A percentile compares a stretch with the other conserved stretches of the same genome.
Evolutionary conservation across 1,140 invertebrate species (phyloP).

Genomic region (Gonatopus flavifemur): DNA sequence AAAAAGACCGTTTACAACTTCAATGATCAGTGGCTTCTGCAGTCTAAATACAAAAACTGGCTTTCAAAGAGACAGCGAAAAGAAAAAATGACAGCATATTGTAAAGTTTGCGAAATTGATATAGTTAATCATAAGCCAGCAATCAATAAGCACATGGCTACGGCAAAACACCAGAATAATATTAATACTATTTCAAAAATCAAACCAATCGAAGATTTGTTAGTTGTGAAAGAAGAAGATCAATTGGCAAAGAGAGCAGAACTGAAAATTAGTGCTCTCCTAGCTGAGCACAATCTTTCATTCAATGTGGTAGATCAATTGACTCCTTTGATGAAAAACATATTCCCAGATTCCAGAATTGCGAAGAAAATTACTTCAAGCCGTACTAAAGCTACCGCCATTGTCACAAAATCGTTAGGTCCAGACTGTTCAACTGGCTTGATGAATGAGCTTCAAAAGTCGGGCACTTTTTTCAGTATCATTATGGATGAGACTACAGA

Average conservation of each 20-base stretch:
- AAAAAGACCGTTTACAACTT: too few relatives aligned
- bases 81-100: too few relatives aligned
- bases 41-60: too few relatives aligned
- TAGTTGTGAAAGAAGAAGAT: too few relatives aligned
- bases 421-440: constrained; percentile 12
- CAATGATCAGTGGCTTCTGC: too few relatives aligned
- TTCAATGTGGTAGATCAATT: constrained; percentile 7
- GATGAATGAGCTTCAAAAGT: constrained; percentile 16
- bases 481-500: constrained; percentile 34
- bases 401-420: constrained; percentile 31
- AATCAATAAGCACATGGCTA: too few relatives aligned
- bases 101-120: too few relatives aligned
- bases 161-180: too few relatives aligned
- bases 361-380: constrained; percentile 10
- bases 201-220: too few relatives aligned
- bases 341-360: constrained; percentile 21
- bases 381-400: constrained; percentile 13
- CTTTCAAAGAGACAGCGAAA: too few relatives aligned
- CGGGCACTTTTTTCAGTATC: constrained; percentile 22
- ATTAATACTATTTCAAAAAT: too few relatives aligned
- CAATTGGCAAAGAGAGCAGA: constrained; percentile 21
- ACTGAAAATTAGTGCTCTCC: constrained; percentile 15
- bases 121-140: too few relatives aligned
- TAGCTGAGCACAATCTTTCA: constrained; percentile 16
- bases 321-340: constrained; percentile 12